phyloP scores from a whole-genome alignment of 2,888 invertebrate genomes.

The Megaustenia siamemsis region DNA sequence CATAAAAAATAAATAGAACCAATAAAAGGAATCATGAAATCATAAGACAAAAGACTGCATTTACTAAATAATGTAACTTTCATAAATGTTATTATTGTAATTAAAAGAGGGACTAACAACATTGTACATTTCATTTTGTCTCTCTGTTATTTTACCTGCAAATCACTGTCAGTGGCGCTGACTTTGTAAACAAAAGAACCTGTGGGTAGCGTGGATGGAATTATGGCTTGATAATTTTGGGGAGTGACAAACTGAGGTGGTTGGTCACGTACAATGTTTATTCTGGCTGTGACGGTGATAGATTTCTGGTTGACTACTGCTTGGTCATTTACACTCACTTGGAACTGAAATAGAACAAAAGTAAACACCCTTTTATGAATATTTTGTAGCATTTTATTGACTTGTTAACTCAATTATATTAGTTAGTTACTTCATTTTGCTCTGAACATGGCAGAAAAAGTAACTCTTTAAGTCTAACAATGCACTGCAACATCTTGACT shows the following conservation, averaged over 20 bases:
- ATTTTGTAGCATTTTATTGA: no score
- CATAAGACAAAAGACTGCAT: neutral
- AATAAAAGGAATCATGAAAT: neutral
- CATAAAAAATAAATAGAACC: neutral
- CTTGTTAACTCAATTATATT: no score
- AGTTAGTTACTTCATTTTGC: no score
- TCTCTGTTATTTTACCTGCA: constrained; percentile 27
- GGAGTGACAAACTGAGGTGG: constrained; percentile 54
- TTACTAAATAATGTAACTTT: neutral
- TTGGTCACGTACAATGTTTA: constrained; percentile 54
- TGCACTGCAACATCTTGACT: no score
- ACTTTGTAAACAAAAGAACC: constrained; percentile 54
- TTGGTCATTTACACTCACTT: constrained; percentile 53
- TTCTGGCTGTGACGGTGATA: constrained; percentile 47
- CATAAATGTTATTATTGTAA: no score
- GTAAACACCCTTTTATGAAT: neutral
- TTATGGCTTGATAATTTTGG: constrained; percentile 57
- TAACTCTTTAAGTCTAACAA: no score
- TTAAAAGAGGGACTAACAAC: no score
- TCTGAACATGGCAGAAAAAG: no score
- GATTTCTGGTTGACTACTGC: constrained; percentile 53
- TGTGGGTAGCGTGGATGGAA: constrained; percentile 63
- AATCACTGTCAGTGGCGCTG: constrained; percentile 44
- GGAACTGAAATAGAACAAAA: constrained; percentile 14
- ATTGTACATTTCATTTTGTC: no score